phyloP scores from a whole-genome alignment of 2,797 vertebrate species.

The Lepus townsendii region DNA sequence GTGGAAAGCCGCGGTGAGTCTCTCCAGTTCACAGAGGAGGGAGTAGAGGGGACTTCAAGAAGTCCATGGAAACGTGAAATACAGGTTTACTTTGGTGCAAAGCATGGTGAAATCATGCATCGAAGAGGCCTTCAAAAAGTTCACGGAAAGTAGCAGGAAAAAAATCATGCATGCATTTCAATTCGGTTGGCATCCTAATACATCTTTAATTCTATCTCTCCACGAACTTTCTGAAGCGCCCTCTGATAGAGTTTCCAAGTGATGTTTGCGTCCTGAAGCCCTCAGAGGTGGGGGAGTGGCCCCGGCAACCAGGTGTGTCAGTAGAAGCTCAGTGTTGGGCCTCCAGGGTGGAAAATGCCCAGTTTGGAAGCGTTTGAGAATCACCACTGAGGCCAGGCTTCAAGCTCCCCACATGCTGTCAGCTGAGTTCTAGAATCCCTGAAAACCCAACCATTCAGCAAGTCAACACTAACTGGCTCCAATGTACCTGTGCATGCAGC shows the following conservation, averaged over 20 bases:
- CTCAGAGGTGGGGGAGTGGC: not conserved
- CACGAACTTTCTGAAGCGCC: too few relatives aligned
- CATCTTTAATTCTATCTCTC: too few relatives aligned
- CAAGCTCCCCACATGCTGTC: not conserved
- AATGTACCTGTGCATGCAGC: accelerated
- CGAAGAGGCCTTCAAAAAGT: too few relatives aligned
- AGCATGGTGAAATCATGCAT: too few relatives aligned
- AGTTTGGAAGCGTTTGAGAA: not conserved
- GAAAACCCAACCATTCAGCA: not conserved
- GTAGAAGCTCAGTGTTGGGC: not conserved
- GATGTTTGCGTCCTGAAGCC: not conserved
- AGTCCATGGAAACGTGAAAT: too few relatives aligned
- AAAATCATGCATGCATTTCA: too few relatives aligned
- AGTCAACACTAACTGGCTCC: not conserved
- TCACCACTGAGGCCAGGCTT: not conserved
- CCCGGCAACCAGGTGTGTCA: not conserved
- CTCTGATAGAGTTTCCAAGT: accelerated
- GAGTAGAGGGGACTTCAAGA: not conserved
- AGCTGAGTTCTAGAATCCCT: not conserved
- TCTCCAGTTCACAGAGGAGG: not conserved
- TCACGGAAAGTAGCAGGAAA: too few relatives aligned
- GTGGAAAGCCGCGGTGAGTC: not conserved
- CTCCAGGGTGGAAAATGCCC: not conserved
- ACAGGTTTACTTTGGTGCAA: too few relatives aligned
- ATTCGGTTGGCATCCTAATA: too few relatives aligned